Evolutionary conservation across 2,797 vertebrate species (phyloP).

Genomic region (Fratercula arctica): DNA sequence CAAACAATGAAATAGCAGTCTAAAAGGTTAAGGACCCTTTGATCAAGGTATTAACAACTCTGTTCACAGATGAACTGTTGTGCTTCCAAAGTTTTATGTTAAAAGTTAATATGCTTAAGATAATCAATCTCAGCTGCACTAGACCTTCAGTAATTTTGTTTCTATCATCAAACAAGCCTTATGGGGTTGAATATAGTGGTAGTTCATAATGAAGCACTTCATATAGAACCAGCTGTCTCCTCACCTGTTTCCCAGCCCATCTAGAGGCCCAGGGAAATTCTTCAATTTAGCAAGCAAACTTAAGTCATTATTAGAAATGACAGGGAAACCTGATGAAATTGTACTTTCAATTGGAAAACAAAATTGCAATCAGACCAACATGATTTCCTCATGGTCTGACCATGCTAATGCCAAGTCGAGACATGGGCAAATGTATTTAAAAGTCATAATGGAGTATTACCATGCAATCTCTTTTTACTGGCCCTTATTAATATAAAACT

Average conservation of each 20-base stretch:
- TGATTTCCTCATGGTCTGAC: slow-evolving; percentile 93
- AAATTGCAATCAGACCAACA: slow-evolving; percentile 99
- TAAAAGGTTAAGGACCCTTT: not conserved
- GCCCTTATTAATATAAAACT: slow-evolving; percentile 99
- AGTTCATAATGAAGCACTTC: slow-evolving; percentile 60
- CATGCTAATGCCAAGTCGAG: slow-evolving; percentile 93
- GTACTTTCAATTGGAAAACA: slow-evolving; percentile 99
- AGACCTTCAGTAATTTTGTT: slow-evolving; percentile 53
- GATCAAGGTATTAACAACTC: not conserved
- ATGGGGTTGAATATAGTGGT: slow-evolving; percentile 34
- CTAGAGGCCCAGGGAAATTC: slow-evolving; percentile 81
- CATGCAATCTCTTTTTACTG: slow-evolving; percentile 90
- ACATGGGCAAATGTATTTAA: slow-evolving; percentile 99
- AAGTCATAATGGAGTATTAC: slow-evolving; percentile 98
- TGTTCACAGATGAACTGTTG: not conserved
- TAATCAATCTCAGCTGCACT: slow-evolving; percentile 48
- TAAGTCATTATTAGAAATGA: slow-evolving; percentile 98
- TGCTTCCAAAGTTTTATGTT: slow-evolving; percentile 52
- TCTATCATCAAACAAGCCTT: slow-evolving; percentile 62
- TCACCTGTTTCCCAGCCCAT: slow-evolving; percentile 81
- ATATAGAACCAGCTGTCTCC: slow-evolving; percentile 72
- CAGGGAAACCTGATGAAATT: slow-evolving; percentile 99
- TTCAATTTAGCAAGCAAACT: slow-evolving; percentile 93
- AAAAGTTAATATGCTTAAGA: slow-evolving; percentile 62
- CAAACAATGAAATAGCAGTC: not conserved